Conservation (phyloP, 2,888 invertebrate genomes). For the Parnassius smintheus region DNA sequence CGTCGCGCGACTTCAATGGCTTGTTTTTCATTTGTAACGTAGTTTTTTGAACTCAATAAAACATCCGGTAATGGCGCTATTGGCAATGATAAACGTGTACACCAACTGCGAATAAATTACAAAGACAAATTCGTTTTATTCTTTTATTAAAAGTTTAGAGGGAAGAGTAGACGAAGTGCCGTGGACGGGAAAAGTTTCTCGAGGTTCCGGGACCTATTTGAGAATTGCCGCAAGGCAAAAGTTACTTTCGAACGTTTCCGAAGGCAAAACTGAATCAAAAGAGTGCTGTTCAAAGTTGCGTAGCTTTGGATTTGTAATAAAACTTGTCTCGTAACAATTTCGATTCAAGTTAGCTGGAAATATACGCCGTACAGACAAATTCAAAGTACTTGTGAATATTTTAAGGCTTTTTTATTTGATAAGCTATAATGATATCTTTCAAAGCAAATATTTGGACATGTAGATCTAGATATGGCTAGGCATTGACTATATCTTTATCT, state of each 20-base stretch:
- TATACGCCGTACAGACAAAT: neutral
- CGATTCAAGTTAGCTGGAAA: constrained; percentile 9
- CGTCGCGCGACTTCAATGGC: constrained; percentile 59
- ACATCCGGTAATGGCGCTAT: constrained; percentile 58
- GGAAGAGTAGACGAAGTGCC: constrained; percentile 37
- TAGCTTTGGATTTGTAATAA: constrained; percentile 22
- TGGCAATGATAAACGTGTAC: constrained; percentile 56
- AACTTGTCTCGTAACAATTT: constrained; percentile 22
- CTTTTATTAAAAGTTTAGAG: constrained; percentile 51
- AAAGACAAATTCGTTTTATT: constrained; percentile 36
- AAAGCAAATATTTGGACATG: too few species aligned
- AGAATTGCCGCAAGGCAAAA: constrained; percentile 38
- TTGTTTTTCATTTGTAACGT: constrained; percentile 65
- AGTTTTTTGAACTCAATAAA: constrained; percentile 53
- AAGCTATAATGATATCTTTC: neutral
- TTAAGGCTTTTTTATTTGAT: neutral
- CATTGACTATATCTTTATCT: too few species aligned
- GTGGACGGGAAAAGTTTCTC: constrained; percentile 41
- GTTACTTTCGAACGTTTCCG: constrained; percentile 31
- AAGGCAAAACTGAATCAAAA: constrained; percentile 27
- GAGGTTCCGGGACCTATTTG: constrained; percentile 42
- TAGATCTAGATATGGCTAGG: too few species aligned
- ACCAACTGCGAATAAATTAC: constrained; percentile 37
- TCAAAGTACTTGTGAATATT: constrained; percentile 1
- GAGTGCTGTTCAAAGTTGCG: constrained; percentile 16